Conservation (phyloP, 2,888 invertebrate genomes). For the Cybosia mesomella region DNA sequence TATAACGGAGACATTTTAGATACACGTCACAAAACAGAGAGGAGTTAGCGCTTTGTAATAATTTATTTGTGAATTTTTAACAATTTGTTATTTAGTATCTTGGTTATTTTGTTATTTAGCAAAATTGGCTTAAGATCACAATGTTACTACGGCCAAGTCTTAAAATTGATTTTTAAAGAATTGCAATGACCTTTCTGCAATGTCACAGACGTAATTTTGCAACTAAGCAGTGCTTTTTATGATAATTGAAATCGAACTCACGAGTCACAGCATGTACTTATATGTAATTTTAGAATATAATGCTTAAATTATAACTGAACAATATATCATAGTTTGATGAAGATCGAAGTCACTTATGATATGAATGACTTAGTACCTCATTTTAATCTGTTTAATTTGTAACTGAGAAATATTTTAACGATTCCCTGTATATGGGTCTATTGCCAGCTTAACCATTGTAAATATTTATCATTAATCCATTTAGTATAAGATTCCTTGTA, state of each 20-base stretch:
- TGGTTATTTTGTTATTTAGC: slow-evolving; percentile 82
- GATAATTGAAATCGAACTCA: slow-evolving; percentile 12
- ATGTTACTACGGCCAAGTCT: slow-evolving; percentile 43
- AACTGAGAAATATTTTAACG: slow-evolving; percentile 10
- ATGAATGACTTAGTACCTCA: slow-evolving; percentile 27
- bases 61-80: slow-evolving; percentile 47
- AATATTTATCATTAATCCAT: slow-evolving; percentile 42
- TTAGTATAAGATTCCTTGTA: slow-evolving; percentile 37
- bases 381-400: slow-evolving; percentile 17
- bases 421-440: slow-evolving; percentile 26
- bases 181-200: slow-evolving; percentile 20
- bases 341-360: slow-evolving; percentile 8
- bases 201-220: slow-evolving; percentile 15
- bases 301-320: slow-evolving; percentile 4
- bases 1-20: not conserved
- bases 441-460: slow-evolving; percentile 17
- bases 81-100: slow-evolving; percentile 65
- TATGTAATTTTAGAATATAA: slow-evolving; percentile 7
- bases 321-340: not conserved
- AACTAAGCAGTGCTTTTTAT: slow-evolving; percentile 18
- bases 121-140: slow-evolving; percentile 84
- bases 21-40: slow-evolving; percentile 34
- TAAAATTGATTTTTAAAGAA: not conserved
- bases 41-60: slow-evolving; percentile 37
- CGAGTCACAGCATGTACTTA: slow-evolving; percentile 13